phyloP scores from a whole-genome alignment of 2,888 invertebrate genomes.

The Apamea epomidion region DNA sequence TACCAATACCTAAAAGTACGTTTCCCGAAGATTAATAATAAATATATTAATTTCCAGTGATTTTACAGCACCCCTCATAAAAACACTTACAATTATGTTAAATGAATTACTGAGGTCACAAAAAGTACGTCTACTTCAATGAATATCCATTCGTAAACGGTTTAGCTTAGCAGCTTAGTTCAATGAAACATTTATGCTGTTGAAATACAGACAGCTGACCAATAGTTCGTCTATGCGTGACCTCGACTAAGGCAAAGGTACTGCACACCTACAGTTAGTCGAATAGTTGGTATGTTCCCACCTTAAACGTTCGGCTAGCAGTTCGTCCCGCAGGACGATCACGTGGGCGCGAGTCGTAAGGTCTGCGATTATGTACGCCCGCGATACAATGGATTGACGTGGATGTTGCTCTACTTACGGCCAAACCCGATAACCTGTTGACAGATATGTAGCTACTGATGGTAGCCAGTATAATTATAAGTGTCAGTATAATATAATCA shows the following conservation, averaged over 20 bases:
- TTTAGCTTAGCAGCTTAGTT: background rate
- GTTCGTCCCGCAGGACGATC: slow-evolving; percentile 80
- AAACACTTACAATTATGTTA: background rate
- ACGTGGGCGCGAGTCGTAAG: slow-evolving; percentile 82
- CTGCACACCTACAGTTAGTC: slow-evolving; percentile 29
- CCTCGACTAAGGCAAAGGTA: slow-evolving; percentile 32
- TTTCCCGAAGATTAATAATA: background rate
- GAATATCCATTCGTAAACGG: background rate
- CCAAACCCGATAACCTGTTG: too few relatives aligned
- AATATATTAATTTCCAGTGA: background rate
- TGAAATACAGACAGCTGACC: background rate
- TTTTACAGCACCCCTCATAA: background rate
- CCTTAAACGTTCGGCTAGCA: slow-evolving; percentile 61
- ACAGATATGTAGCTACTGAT: too few relatives aligned
- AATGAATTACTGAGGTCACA: background rate
- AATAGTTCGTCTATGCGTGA: slow-evolving; percentile 17
- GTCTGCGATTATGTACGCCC: slow-evolving; percentile 84
- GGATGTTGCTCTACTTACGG: slow-evolving; percentile 51
- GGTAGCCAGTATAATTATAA: too few relatives aligned
- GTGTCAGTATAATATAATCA: too few relatives aligned
- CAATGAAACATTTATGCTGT: background rate
- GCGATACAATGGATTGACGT: slow-evolving; percentile 52
- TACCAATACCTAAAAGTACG: background rate
- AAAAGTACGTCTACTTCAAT: background rate
- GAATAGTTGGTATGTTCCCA: slow-evolving; percentile 37